Percentiles rank a stretch among this genome's conserved stretches.
These are phyloP conservation scores for Gadus chalcogrammus DNA, from an alignment of 2,113 vertebrate species.

Conservation along the genomic window DNA sequence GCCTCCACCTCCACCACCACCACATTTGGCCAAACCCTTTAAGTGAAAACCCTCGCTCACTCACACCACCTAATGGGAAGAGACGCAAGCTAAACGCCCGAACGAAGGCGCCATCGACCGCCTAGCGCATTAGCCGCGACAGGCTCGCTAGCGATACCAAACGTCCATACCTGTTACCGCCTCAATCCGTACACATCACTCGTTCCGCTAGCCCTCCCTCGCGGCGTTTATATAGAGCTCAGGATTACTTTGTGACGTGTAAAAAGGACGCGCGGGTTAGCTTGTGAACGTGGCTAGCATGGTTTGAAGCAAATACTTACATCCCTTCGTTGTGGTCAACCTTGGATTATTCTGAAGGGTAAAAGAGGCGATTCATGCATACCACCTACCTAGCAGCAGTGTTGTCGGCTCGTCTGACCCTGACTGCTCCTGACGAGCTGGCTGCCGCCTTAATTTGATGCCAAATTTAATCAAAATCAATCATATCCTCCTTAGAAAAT, in stretches of 20 bases:
- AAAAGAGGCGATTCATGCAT: too few species aligned
- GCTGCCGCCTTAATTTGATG: too few species aligned
- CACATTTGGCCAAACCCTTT: slow-evolving; percentile 53
- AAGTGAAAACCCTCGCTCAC: slow-evolving; percentile 53
- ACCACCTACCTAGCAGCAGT: too few species aligned
- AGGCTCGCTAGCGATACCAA: slow-evolving; percentile 55
- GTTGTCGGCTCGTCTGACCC: too few species aligned
- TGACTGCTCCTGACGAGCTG: too few species aligned
- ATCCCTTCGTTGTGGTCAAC: too few species aligned
- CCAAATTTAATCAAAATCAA: too few species aligned
- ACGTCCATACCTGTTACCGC: slow-evolving; percentile 63
- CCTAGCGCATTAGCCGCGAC: slow-evolving; percentile 30
- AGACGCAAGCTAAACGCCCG: slow-evolving; percentile 60
- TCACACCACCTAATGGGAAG: slow-evolving; percentile 60
- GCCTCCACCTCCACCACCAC: slow-evolving; percentile 6
- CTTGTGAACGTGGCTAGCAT: too few species aligned
- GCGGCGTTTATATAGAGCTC: slow-evolving; percentile 55
- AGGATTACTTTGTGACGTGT: slow-evolving; percentile 70
- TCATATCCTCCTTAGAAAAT: too few species aligned
- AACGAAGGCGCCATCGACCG: slow-evolving; percentile 62
- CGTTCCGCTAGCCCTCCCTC: slow-evolving; percentile 18
- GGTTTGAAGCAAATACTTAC: too few species aligned
- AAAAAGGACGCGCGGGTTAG: slow-evolving; percentile 24
- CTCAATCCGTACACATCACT: slow-evolving; percentile 65
- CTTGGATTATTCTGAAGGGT: too few species aligned